Base-by-base conservation (phyloP, 2,797 vertebrate species). In the Discoglossus pictus region DNA sequence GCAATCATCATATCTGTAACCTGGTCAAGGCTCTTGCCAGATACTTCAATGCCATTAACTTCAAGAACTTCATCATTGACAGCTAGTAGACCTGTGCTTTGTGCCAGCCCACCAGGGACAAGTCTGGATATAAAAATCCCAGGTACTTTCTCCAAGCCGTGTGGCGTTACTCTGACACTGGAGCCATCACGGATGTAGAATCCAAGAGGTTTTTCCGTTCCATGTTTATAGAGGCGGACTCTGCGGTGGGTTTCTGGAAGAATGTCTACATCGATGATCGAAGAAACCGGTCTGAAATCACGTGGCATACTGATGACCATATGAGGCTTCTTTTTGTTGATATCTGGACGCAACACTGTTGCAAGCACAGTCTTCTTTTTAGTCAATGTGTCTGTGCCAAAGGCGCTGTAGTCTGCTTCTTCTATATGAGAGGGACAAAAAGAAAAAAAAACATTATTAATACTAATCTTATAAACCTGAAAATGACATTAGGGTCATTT, bases 1-100 rank as follows among this genome's bases (percentile, higher is more conserved):
- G 97, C 97, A 7, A 99, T 96, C 97, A 99, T 99, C 97, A 99
- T 99, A 84, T 99, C 97, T 0, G 96, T 98, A 61, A 98, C 97
- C 68, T 99, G 97, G 83, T 99, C 97, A 7, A 99, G 90, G 47
- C 93, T 96, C 70, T 98, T 99, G 1, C 95, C 95, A 0, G 88
- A 93, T 75, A 98, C 97, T 78, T 98, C 97, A 2, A 98, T 98
- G 15, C 96, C 95, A 0, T 99, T 98, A 10, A 99, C 97, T 79
- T 99, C 97, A 70, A 99, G 83, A 4, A 99, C 97, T 79, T 99
- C 97, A 1, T 99, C 97, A 0, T 98, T 99, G 15, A 99, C 97
- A 0, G 97, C 97, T 56, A 99, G 78, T 15, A 99, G 86, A 16
- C 97, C 97, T 0, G 96, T 99, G 88, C 96, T 95, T 72, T 99